Conservation (phyloP, 1,140 invertebrate species). For the Drosophila elegans region DNA sequence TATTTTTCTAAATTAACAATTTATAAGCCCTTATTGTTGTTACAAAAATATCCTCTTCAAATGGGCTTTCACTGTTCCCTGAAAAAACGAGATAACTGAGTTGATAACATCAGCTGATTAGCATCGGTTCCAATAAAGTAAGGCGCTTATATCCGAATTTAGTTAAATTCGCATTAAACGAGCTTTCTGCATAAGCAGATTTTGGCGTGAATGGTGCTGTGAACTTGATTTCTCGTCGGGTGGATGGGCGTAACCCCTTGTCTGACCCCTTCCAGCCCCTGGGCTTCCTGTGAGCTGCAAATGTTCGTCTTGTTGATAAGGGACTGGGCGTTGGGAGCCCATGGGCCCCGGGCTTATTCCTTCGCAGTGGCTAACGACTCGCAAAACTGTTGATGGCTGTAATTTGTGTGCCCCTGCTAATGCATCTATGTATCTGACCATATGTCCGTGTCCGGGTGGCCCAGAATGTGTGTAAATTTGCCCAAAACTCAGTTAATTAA, state of each 20-base stretch:
- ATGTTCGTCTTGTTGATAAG: slow-evolving; percentile 53
- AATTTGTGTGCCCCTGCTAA: slow-evolving; percentile 55
- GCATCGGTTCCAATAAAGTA: slow-evolving; percentile 8
- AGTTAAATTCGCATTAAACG: not conserved
- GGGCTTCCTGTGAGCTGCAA: slow-evolving; percentile 39
- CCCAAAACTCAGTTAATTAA: slow-evolving; percentile 63
- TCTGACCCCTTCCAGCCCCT: not conserved
- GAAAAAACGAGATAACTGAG: slow-evolving; percentile 2
- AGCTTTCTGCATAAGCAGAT: slow-evolving; percentile 29
- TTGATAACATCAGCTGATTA: slow-evolving; percentile 28
- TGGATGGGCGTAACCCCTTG: slow-evolving; percentile 36
- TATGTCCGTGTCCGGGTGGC: not conserved
- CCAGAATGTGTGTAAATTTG: slow-evolving; percentile 4
- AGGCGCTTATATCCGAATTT: slow-evolving; percentile 16
- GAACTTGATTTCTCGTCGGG: slow-evolving; percentile 36
- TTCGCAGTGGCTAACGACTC: slow-evolving; percentile 56
- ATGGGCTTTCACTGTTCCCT: not conserved
- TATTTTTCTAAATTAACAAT: no score
- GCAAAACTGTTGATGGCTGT: slow-evolving; percentile 66
- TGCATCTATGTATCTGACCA: slow-evolving; percentile 13
- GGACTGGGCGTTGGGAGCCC: slow-evolving; percentile 26
- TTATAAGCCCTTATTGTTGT: not conserved
- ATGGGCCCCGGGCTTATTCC: slow-evolving; percentile 21
- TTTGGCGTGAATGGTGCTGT: slow-evolving; percentile 4
- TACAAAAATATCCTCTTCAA: no score